A percentile compares a stretch with the other conserved stretches of the same genome.
These are phyloP conservation scores for Iguana delicatissima DNA, from an alignment of 2,797 vertebrate species.

Conservation along the genomic window DNA sequence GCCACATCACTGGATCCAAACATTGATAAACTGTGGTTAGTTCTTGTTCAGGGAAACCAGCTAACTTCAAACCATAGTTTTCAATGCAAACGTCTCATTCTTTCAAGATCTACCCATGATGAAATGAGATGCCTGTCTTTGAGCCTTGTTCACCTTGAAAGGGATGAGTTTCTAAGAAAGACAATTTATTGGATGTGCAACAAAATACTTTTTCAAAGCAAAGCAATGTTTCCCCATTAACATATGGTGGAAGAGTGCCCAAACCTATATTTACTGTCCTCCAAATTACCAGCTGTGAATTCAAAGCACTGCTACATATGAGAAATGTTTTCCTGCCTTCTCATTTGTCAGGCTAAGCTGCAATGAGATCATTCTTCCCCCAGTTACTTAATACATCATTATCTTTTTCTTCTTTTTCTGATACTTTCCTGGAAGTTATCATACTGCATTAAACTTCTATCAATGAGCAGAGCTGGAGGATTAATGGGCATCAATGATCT, in stretches of 20 bases:
- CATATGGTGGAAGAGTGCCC: background rate
- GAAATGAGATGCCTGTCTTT: background rate
- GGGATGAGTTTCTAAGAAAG: background rate
- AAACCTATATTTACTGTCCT: background rate
- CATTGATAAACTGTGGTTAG: too few species aligned
- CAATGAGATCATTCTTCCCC: background rate
- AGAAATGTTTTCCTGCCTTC: background rate
- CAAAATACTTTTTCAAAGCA: background rate
- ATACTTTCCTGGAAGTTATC: background rate
- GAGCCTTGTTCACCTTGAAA: background rate
- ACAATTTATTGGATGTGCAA: background rate
- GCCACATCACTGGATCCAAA: too few species aligned
- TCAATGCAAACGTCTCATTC: too few species aligned
- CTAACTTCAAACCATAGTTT: too few species aligned
- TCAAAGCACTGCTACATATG: background rate
- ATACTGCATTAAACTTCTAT: background rate
- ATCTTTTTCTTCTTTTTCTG: background rate
- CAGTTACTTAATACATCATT: conserved; percentile 1
- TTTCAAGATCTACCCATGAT: too few species aligned
- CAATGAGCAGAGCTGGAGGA: background rate
- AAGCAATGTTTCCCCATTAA: background rate
- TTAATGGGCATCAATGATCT: background rate
- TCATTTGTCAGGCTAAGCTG: conserved; percentile 27
- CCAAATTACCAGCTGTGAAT: conserved; percentile 19
- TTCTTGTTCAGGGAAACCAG: too few species aligned